Percentiles rank a stretch among this genome's conserved stretches.
These are phyloP conservation scores for Napeogenes inachia DNA, from an alignment of 2,888 invertebrate species.

Conservation along the genomic window DNA sequence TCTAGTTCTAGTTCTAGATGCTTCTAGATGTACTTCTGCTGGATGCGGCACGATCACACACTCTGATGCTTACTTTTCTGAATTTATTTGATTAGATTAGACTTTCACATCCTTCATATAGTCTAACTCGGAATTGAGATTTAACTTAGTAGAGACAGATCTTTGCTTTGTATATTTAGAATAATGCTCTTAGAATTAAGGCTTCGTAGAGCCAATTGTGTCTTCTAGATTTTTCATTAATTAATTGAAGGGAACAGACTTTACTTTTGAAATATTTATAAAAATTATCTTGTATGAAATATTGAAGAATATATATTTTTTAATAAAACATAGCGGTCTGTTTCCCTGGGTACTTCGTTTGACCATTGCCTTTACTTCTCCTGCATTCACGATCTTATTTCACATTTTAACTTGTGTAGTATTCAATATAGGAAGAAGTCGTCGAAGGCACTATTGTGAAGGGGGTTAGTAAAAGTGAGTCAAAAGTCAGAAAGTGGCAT, in stretches of 20 bases:
- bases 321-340: background rate
- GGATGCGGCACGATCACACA: slow-evolving; percentile 62
- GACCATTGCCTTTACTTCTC: too few species aligned
- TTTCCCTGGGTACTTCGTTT: background rate
- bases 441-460: background rate
- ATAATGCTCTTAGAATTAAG: background rate
- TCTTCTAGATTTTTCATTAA: background rate
- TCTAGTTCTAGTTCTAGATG: slow-evolving; percentile 43
- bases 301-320: too few species aligned
- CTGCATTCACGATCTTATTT: too few species aligned
- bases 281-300: too few species aligned
- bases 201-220: background rate
- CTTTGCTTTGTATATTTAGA: too few species aligned
- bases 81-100: background rate
- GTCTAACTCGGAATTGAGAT: slow-evolving; percentile 30
- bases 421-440: too few species aligned
- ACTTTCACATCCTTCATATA: background rate
- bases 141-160: too few species aligned
- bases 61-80: slow-evolving; percentile 41
- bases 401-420: too few species aligned
- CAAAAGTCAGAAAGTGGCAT: slow-evolving; percentile 20
- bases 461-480: slow-evolving; percentile 9
- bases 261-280: too few species aligned
- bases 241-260: background rate
- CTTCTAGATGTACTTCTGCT: slow-evolving; percentile 45